A percentile compares a stretch with the other conserved stretches of the same genome.
Conservation (phyloP, 2,797 vertebrate genomes). For the Chelon labrosus region DNA sequence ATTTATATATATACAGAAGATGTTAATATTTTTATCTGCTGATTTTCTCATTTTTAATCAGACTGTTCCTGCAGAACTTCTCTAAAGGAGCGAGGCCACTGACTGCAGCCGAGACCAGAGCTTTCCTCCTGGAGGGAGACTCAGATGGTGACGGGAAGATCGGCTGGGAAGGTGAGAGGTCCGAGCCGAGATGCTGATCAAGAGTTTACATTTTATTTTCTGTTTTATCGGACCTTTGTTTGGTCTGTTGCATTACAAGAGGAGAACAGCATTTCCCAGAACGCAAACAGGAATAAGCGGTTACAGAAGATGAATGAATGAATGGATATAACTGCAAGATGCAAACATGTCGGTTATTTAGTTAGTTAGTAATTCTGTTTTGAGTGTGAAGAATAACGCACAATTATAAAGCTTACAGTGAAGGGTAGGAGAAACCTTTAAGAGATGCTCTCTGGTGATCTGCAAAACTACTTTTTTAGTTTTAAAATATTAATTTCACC, state of each 20-base stretch:
- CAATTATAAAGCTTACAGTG: no score
- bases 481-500: no score
- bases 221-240: not conserved
- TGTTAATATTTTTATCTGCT: not conserved
- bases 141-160: slow-evolving; percentile 82
- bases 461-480: no score
- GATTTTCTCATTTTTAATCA: slow-evolving; percentile 32
- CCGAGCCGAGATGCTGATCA: not conserved
- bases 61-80: slow-evolving; percentile 84
- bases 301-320: no score
- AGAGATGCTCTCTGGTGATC: not conserved
- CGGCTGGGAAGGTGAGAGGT: slow-evolving; percentile 76
- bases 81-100: slow-evolving; percentile 76
- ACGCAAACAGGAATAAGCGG: no score
- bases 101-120: slow-evolving; percentile 79
- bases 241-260: no score
- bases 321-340: no score
- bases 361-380: no score
- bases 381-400: no score
- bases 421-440: not conserved
- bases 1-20: no score
- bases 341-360: no score
- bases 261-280: no score
- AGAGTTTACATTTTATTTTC: not conserved
- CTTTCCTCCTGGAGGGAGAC: slow-evolving; percentile 79